These are phyloP conservation scores for Melipona bicolor DNA, from an alignment of 2,888 invertebrate species.

Conservation along the genomic window DNA sequence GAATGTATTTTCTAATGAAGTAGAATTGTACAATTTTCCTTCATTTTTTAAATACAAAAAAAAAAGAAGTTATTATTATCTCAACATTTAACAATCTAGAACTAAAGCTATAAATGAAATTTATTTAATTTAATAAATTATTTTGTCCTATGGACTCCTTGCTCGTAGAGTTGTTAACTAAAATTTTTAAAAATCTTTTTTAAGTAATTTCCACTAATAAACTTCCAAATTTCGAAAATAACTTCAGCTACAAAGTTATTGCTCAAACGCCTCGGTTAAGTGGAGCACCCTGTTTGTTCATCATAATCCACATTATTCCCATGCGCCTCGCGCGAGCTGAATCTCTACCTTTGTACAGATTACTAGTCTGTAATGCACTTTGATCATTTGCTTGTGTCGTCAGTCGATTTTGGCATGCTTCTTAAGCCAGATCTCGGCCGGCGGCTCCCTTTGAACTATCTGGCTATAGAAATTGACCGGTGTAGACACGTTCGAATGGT, in stretches of 20 bases:
- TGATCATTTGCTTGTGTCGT: slow-evolving; percentile 39
- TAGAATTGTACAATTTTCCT: no score
- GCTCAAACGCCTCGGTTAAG: slow-evolving; percentile 5
- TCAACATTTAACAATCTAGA: no score
- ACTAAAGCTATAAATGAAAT: no score
- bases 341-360: slow-evolving; percentile 30
- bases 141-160: not conserved
- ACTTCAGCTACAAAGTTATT: not conserved
- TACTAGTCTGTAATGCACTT: slow-evolving; percentile 28
- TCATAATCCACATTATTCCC: slow-evolving; percentile 16
- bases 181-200: not conserved
- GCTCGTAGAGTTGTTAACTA: not conserved
- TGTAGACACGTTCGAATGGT: not conserved
- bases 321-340: not conserved
- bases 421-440: not conserved
- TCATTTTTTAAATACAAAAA: no score
- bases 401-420: slow-evolving; percentile 13
- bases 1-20: no score
- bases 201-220: not conserved
- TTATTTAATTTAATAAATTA: not conserved
- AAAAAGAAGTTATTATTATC: no score
- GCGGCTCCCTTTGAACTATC: not conserved
- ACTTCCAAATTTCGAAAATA: not conserved
- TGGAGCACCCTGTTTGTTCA: slow-evolving; percentile 25
- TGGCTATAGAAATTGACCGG: slow-evolving; percentile 5